Base-by-base conservation (phyloP, 1,140 invertebrate genomes). In the Aradophagus sp. region DNA sequence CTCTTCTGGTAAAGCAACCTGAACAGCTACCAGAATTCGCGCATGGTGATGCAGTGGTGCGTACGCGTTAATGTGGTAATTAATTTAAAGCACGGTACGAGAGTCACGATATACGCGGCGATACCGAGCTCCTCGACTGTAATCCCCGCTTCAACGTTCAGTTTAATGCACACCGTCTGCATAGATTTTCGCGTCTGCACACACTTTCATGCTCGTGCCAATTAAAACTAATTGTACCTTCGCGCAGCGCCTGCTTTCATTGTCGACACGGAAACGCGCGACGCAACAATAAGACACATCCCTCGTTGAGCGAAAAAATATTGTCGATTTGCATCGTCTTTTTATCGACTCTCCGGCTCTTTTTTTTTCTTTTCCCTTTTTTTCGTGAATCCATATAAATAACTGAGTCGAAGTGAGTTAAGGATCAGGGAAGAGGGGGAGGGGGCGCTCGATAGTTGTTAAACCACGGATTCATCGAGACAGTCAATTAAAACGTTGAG, bases 31-130 rank as follows among this genome's bases (percentile, higher is more conserved):
- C 59, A 61, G 59, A 68, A 65, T 68, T 63, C 32, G 58, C 44
- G 58, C 44, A 70, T 58, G 58, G 45, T 58, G 59, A 73, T 50
- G 71, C 61, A 73, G 59, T 61, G 71, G 59, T 68, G 65, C 65
- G 65, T 65, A 69, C 65, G 71, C 65, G 71, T 74, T 65, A 74
- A 74, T 68, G 66, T 53, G 61, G 59, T 66, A 69, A 74, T 74
- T 73, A 73, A 73, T 73, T 73, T 73, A 53, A 73, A 68, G 58
- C 62, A 31, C 56, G 63, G 53, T 61, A 69, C 63, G 65, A 69
- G 72, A 69, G 55, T 69, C 66, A 52, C 66, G 65, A 74, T 73
- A n/a, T n/a, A 68, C 59, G 41, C 55, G 52, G 39, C 59, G 52
- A 59, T 63, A 68, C 52, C 17, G 39, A 61, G 53, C 66, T 53